These are phyloP conservation scores for Drosophila ezoana DNA, from an alignment of 2,888 invertebrate species.

Conservation along the genomic window DNA sequence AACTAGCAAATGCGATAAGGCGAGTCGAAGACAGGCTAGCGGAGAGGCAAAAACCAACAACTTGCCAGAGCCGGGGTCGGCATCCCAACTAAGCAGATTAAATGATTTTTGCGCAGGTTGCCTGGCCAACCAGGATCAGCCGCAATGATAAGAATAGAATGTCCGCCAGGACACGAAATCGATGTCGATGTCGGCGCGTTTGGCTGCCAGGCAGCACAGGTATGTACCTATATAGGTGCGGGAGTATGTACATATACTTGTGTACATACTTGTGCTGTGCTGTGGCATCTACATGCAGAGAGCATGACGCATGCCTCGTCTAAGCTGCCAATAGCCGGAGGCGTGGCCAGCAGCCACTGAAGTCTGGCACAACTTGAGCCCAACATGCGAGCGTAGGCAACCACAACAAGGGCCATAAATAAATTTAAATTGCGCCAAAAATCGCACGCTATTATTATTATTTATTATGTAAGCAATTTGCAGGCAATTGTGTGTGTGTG, in stretches of 20 bases:
- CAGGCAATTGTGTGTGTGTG: conserved; percentile 44
- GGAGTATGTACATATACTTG: not conserved
- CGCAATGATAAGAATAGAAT: conserved; percentile 66
- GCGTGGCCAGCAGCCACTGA: conserved; percentile 16
- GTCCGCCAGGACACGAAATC: conserved; percentile 25
- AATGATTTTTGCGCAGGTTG: conserved; percentile 59
- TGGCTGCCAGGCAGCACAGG: conserved; percentile 11
- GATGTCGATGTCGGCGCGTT: conserved; percentile 7
- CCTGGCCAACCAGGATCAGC: conserved; percentile 70
- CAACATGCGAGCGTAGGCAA: conserved; percentile 39
- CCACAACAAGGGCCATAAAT: conserved; percentile 67
- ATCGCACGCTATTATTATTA: conserved; percentile 80
- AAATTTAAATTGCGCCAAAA: conserved; percentile 80
- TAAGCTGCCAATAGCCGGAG: conserved; percentile 37
- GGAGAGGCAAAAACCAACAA: conserved; percentile 6
- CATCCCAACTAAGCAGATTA: conserved; percentile 69
- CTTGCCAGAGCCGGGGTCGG: not conserved
- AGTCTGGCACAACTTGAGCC: conserved; percentile 6
- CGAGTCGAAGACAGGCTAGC: conserved; percentile 5
- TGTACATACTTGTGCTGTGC: not conserved
- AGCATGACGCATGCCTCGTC: conserved; percentile 30
- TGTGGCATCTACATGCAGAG: no score
- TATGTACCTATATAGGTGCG: not conserved
- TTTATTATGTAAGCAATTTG: conserved; percentile 79
- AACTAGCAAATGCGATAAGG: conserved; percentile 29